Percentiles rank a stretch among this genome's conserved stretches.
Conservation (phyloP, 2,113 vertebrate genomes). For the Syrrhaptes paradoxus region DNA sequence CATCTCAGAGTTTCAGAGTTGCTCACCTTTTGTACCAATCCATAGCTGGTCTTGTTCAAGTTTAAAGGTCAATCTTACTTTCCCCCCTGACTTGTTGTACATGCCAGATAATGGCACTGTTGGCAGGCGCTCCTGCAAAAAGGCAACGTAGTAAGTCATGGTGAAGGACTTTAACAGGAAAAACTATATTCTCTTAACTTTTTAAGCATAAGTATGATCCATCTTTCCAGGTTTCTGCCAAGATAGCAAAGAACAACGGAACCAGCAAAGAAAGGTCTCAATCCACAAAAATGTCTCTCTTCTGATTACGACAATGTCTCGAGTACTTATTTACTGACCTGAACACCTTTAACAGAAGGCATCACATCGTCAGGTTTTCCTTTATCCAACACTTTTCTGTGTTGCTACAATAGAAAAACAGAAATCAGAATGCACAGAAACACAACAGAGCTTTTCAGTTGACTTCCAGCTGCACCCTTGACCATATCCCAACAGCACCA, state of each 20-base stretch:
- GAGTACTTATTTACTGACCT: slow-evolving; percentile 77
- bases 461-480: neutral
- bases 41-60: slow-evolving; percentile 98
- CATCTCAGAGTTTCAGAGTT: neutral
- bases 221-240: neutral
- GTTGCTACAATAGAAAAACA: slow-evolving; percentile 87
- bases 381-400: slow-evolving; percentile 99
- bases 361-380: slow-evolving; percentile 98
- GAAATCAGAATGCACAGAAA: neutral
- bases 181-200: neutral
- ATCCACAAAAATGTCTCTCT: neutral
- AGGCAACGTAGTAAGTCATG: neutral
- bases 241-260: neutral
- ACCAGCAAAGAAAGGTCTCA: neutral
- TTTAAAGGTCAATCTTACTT: slow-evolving; percentile 97
- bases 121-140: slow-evolving; percentile 90
- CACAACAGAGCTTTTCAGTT: neutral
- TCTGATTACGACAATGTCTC: neutral
- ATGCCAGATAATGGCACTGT: slow-evolving; percentile 97
- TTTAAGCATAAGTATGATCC: neutral
- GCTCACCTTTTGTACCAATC: slow-evolving; percentile 97
- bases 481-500: fast-evolving
- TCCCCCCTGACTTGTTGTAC: slow-evolving; percentile 98
- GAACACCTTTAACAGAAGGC: slow-evolving; percentile 91
- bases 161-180: neutral